phyloP scores from a whole-genome alignment of 2,888 invertebrate species.

The Zhuqinia jingwanae region DNA sequence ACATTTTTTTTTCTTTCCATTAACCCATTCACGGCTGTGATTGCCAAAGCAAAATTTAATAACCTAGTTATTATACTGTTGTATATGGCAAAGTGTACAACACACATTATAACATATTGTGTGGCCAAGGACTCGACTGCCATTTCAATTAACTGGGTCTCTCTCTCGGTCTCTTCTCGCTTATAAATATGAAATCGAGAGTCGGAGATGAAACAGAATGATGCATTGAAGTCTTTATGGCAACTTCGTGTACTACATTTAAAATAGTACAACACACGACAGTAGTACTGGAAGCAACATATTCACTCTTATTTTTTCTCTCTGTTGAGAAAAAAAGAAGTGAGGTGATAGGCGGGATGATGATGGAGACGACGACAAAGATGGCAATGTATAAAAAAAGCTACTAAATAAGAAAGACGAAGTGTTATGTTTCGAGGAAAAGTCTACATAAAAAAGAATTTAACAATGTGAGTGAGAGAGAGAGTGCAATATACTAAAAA shows the following conservation, averaged over 20 bases:
- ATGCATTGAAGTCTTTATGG: constrained; percentile 55
- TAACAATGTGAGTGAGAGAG: constrained; percentile 17
- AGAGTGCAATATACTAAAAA: constrained; percentile 20
- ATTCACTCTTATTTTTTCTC: neutral
- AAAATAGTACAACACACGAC: too few species aligned
- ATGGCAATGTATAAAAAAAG: too few species aligned
- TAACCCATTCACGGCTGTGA: constrained; percentile 52
- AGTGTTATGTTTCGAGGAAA: constrained; percentile 31
- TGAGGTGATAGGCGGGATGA: neutral
- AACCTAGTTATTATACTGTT: constrained; percentile 31
- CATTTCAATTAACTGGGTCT: constrained; percentile 66
- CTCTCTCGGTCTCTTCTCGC: too few species aligned
- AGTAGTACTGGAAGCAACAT: neutral
- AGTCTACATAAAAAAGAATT: constrained; percentile 23
- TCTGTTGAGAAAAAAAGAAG: neutral
- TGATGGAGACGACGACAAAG: neutral
- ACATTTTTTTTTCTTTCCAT: constrained; percentile 21
- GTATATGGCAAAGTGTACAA: too few species aligned
- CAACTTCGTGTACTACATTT: constrained; percentile 26
- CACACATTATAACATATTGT: too few species aligned
- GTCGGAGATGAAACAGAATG: constrained; percentile 49
- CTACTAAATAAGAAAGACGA: constrained; percentile 29
- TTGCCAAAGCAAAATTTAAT: constrained; percentile 65
- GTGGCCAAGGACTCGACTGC: constrained; percentile 8
- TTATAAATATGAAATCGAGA: constrained; percentile 41